Base-by-base conservation (phyloP, 92 coral and sea anemone genomes). In the Epizoanthus ramosus region DNA sequence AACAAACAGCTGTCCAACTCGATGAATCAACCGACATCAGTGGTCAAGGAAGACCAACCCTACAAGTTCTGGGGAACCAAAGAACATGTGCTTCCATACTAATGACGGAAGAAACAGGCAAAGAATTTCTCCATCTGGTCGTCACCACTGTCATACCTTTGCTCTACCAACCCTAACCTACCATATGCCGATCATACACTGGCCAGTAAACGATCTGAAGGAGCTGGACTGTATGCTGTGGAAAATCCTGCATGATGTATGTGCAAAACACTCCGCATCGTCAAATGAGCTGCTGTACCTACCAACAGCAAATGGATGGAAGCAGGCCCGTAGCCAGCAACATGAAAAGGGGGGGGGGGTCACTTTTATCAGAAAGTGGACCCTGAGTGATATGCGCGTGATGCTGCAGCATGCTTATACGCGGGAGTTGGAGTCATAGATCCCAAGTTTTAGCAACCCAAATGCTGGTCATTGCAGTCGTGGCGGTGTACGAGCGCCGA, bases 211-310 rank as follows among this genome's bases (percentile, higher is more conserved):
- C 2, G 31, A 2, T 28, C 31, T 28, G 31, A 28, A 28, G 31
- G 31, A 28, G 31, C 1, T 28, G 2, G 1, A 28, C 31, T 28
- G 31, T 0, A 28, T 28, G 37, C 19, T 54, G 17, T 6, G 64
- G 7, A 54, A 57, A 57, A 76, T 52, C 54, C 82, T 76, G 0
- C 56, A 52, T 35, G 82, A 76, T 0, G 31, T 28, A 28, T 28
- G 0, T 28, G 0, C 31, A 28, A 28, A 28, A 28, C 31, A 76
- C 69, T 17, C 21, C 3, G 31, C 64, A 3, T 76, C 80, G 8
- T 73, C 80, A 73, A 39, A 73, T 43, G n/a, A 39, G 66, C 60
- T 33, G 80, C 80, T 73, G 80, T 73, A 73, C 80, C 31, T 43
- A 3, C 12, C 65, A 17, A 73, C n/a, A 17, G 63, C 15, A 37